Evolutionary conservation across 2,797 vertebrate species (phyloP).

Genomic region (Cuculus canorus): DNA sequence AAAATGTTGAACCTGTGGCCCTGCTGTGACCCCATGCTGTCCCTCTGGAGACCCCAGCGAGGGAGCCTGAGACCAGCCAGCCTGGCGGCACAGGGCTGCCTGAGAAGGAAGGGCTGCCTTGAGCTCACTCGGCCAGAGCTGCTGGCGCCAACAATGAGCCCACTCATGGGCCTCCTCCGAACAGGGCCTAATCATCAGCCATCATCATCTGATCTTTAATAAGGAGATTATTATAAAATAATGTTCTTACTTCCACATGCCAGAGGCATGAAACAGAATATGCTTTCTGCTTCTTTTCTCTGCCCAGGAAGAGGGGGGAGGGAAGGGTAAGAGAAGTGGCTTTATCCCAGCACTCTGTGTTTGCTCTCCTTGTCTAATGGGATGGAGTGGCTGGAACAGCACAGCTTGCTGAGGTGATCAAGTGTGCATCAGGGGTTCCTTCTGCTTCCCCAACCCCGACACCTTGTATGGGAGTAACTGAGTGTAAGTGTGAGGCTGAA

Average conservation of each 20-base stretch:
- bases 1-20: neutral
- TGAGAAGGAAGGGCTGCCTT: neutral
- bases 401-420: neutral
- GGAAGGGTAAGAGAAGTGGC: neutral
- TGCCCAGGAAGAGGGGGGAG: fast-evolving
- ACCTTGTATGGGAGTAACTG: neutral
- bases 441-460: fast-evolving
- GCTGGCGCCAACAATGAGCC: neutral
- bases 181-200: neutral
- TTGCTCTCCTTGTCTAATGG: fast-evolving
- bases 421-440: neutral
- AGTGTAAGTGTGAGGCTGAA: neutral
- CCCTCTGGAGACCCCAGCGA: neutral
- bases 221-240: conserved; percentile 46
- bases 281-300: neutral
- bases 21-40: neutral
- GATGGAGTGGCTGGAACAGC: fast-evolving
- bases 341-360: fast-evolving
- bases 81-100: fast-evolving
- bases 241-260: neutral
- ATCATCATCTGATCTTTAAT: neutral
- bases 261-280: conserved; percentile 42
- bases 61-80: neutral
- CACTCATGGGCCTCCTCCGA: neutral
- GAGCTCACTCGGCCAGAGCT: fast-evolving